Percentiles rank a stretch among this genome's conserved stretches.
Evolutionary conservation across 2,888 invertebrate genomes (phyloP).

Genomic region (Pyrgus malvae): DNA sequence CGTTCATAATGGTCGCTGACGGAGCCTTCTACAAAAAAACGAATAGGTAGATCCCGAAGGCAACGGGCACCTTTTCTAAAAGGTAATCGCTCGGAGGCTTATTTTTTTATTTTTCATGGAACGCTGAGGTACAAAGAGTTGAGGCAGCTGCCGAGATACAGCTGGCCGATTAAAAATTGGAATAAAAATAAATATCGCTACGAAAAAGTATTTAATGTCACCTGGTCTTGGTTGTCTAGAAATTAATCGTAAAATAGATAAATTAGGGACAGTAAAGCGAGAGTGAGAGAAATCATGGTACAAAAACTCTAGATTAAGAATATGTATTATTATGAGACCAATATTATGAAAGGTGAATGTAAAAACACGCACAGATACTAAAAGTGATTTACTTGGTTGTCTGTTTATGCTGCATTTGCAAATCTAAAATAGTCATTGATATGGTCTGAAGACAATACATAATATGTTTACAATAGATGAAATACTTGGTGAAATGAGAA

Average conservation of each 20-base stretch:
- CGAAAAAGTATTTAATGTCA: conserved; percentile 44
- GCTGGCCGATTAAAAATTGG: conserved; percentile 53
- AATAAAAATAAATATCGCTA: conserved; percentile 38
- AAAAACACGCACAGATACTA: too few relatives aligned
- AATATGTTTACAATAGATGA: too few relatives aligned
- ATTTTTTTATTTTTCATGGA: conserved; percentile 61
- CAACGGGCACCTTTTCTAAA: conserved; percentile 65
- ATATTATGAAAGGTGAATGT: not conserved
- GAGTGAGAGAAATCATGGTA: too few relatives aligned
- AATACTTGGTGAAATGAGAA: too few relatives aligned
- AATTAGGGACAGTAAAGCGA: too few relatives aligned
- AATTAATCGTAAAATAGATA: not conserved
- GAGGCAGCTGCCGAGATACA: conserved; percentile 67
- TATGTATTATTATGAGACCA: too few relatives aligned
- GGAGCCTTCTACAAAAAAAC: conserved; percentile 53
- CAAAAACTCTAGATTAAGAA: too few relatives aligned
- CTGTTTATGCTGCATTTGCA: too few relatives aligned
- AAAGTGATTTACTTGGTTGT: too few relatives aligned
- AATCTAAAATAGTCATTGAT: too few relatives aligned
- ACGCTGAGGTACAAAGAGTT: conserved; percentile 64
- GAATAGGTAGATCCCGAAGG: conserved; percentile 55
- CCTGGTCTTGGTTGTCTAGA: conserved; percentile 36
- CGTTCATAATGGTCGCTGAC: conserved; percentile 62
- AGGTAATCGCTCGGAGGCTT: conserved; percentile 64
- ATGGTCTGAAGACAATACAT: too few relatives aligned